These are phyloP conservation scores for Sisyra nigra DNA, from an alignment of 2,888 invertebrate genomes.

Conservation along the genomic window DNA sequence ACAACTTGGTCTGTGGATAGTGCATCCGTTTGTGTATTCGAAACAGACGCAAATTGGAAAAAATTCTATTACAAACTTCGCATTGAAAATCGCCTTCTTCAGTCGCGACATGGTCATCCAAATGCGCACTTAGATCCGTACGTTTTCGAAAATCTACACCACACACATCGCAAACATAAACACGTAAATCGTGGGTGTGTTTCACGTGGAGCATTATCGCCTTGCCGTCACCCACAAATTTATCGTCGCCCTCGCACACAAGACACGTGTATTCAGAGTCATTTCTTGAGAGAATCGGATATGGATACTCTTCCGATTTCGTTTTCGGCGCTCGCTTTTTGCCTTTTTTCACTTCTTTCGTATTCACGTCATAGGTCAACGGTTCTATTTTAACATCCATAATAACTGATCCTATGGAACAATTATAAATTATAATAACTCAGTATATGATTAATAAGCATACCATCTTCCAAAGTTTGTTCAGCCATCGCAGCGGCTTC, in stretches of 20 bases:
- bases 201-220: slow-evolving; percentile 45
- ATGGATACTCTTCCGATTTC: slow-evolving; percentile 10
- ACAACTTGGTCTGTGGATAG: slow-evolving; percentile 40
- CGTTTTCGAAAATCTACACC: slow-evolving; percentile 45
- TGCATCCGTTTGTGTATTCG: slow-evolving; percentile 48
- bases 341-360: slow-evolving; percentile 15
- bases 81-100: slow-evolving; percentile 48
- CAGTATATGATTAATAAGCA: background rate
- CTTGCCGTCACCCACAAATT: slow-evolving; percentile 34
- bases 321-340: slow-evolving; percentile 7
- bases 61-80: slow-evolving; percentile 43
- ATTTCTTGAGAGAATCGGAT: slow-evolving; percentile 19
- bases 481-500: slow-evolving; percentile 19
- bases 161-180: slow-evolving; percentile 57
- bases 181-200: slow-evolving; percentile 37
- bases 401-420: slow-evolving; percentile 9
- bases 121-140: slow-evolving; percentile 43
- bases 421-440: slow-evolving; percentile 13
- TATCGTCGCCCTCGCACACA: slow-evolving; percentile 29
- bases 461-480: slow-evolving; percentile 15
- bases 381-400: slow-evolving; percentile 14
- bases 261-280: slow-evolving; percentile 36
- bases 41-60: slow-evolving; percentile 40
- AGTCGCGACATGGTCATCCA: slow-evolving; percentile 42
- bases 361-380: slow-evolving; percentile 8